Evolutionary conservation across 2,113 vertebrate genomes (phyloP), one percentile per base, ranked within the genome.

Genomic region (Amazona guildingii): DNA sequence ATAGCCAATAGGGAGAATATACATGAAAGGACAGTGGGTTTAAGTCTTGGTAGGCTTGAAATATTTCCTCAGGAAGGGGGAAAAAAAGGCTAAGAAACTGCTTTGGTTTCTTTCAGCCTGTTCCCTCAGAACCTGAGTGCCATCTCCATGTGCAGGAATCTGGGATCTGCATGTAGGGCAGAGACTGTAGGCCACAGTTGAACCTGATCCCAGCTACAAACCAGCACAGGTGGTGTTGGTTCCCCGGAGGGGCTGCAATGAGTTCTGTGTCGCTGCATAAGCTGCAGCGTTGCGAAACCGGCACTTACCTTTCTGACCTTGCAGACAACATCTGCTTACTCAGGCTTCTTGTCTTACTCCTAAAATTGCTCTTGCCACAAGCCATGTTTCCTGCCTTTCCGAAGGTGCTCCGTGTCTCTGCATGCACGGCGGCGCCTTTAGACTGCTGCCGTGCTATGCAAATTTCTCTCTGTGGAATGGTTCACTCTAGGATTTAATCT

Each of bases 281-380:
- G 28, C 43, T 78, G 87, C 52, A 57, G 31, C 3, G 18, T 70
- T 66, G 31, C 54, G 86, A 66, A 90, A 44, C 55, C 54, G 61
- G 64, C 46, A 23, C 64, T 83, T 90, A 75, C 68, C 64, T 94
- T 54, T 64, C 83, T 35, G 15, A 49, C 76, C 77, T 81, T 57
- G n/a, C 68, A 92, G 88, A 54, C 82, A 85, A 5, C 52, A 77
- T 80, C 64, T 94, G 88, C 92, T 94, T 84, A 43, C 76, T 95
- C 69, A 78, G 66, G 68, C 61, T 97, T 68, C 64, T 79, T 57
- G 66, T 73, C 49, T 90, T 17, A 1, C 61, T 88, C 17, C 72
- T 52, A 12, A 63, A 79, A 86, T 88, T 83, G 35, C 88, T 86
- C 69, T 83, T 90, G 91, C 92, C 83, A 79, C 46, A 18, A 88